phyloP scores from a whole-genome alignment of 2,888 invertebrate species.

The Gasteruption jaculator region DNA sequence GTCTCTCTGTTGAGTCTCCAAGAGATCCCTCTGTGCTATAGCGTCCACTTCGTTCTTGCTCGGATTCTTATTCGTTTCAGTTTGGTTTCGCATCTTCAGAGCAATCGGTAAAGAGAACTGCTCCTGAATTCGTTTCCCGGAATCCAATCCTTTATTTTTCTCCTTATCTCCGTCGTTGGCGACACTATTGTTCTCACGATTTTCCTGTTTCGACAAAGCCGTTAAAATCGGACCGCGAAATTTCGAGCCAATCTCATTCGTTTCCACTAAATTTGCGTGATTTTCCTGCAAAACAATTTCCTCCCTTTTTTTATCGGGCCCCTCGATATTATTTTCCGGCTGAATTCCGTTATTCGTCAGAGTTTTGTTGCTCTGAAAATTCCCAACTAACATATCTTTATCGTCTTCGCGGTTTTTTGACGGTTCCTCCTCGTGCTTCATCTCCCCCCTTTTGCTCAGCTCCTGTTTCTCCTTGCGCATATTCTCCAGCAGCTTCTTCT shows the following conservation, averaged over 20 bases:
- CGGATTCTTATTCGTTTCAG: conserved; percentile 18
- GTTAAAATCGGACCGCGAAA: conserved; percentile 35
- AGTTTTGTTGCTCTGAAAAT: too few species aligned
- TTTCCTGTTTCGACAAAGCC: conserved; percentile 33
- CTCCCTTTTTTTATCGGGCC: not conserved
- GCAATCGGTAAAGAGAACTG: conserved; percentile 37
- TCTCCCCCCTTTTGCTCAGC: conserved; percentile 17
- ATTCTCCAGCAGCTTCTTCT: conserved; percentile 54
- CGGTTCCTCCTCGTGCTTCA: conserved; percentile 10
- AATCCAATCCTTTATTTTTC: conserved; percentile 10
- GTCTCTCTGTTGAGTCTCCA: conserved; percentile 36
- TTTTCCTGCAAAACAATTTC: not conserved
- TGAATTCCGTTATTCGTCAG: conserved; percentile 10
- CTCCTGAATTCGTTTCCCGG: conserved; percentile 20
- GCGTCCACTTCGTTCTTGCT: conserved; percentile 19
- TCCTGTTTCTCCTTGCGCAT: conserved; percentile 35
- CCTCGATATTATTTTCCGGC: conserved; percentile 11
- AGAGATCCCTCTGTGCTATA: conserved; percentile 33
- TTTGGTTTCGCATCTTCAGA: conserved; percentile 38
- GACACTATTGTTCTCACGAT: conserved; percentile 10
- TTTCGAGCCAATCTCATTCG: conserved; percentile 5
- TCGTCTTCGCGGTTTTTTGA: conserved; percentile 34
- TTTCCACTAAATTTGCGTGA: not conserved
- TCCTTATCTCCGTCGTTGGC: too few species aligned
- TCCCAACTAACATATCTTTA: conserved; percentile 16